Evolutionary conservation across 2,113 vertebrate genomes (phyloP).

Genomic region (Kryptolebias marmoratus): DNA sequence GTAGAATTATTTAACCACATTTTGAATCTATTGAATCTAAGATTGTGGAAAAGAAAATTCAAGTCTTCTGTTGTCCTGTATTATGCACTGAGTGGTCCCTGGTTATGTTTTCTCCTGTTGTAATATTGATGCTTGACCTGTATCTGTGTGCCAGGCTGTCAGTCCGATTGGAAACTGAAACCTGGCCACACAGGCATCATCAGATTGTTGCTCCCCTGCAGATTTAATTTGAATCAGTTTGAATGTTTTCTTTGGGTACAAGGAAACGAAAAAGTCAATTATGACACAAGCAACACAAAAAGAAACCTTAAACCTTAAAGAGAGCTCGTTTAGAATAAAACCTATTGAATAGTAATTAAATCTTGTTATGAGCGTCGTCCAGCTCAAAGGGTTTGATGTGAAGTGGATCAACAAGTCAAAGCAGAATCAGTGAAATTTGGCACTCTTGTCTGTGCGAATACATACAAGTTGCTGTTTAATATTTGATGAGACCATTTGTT

Average conservation of each 20-base stretch:
- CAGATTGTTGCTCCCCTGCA: constrained; percentile 6
- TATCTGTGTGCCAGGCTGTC: constrained; percentile 3
- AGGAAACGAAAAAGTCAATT: too few species aligned
- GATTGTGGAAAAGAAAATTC: background rate
- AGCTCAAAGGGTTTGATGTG: background rate
- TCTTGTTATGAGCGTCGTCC: background rate
- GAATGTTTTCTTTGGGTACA: constrained; percentile 12
- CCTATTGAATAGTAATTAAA: constrained; percentile 8
- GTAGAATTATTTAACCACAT: constrained; percentile 1
- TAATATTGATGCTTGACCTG: constrained; percentile 60
- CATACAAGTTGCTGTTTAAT: constrained; percentile 45
- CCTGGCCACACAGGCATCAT: background rate
- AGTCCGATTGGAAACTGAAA: constrained; percentile 35
- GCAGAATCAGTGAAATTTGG: constrained; percentile 46
- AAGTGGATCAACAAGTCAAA: constrained; percentile 16
- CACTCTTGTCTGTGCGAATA: constrained; percentile 33
- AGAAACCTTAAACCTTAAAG: background rate
- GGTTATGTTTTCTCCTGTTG: constrained; percentile 31
- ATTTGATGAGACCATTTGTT: constrained; percentile 70
- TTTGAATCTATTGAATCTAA: too few species aligned
- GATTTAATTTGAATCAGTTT: constrained; percentile 11
- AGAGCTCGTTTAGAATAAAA: constrained; percentile 4
- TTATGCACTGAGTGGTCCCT: constrained; percentile 1
- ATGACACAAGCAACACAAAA: background rate
- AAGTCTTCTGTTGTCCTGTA: background rate